Conservation (phyloP, 2,888 invertebrate genomes). For the Eumerus sabulonum region DNA sequence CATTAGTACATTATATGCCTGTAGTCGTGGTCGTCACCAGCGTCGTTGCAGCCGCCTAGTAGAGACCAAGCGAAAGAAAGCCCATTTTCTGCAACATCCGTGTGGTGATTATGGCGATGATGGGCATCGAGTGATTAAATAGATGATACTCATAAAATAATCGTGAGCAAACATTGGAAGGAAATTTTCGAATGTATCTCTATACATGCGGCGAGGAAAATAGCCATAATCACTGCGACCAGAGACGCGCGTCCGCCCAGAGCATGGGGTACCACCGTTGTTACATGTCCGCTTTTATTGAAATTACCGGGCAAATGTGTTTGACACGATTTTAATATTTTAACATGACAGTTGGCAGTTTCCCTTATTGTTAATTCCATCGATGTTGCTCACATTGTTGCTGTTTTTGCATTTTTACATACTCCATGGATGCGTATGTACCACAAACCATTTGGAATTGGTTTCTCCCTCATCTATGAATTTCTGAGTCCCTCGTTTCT, state of each 20-base stretch:
- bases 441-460: too few species aligned
- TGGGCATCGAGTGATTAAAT: slow-evolving; percentile 67
- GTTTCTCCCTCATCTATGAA: too few species aligned
- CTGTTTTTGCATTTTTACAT: too few species aligned
- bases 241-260: not conserved
- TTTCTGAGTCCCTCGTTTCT: too few species aligned
- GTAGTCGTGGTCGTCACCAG: slow-evolving; percentile 2
- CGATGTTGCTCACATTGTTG: too few species aligned
- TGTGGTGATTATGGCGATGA: slow-evolving; percentile 59
- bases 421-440: too few species aligned
- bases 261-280: slow-evolving; percentile 2
- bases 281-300: slow-evolving; percentile 49
- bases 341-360: slow-evolving; percentile 61
- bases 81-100: slow-evolving; percentile 52
- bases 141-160: slow-evolving; percentile 67
- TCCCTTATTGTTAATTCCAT: slow-evolving; percentile 17
- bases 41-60: slow-evolving; percentile 4
- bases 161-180: slow-evolving; percentile 61
- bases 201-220: slow-evolving; percentile 9
- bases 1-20: too few species aligned
- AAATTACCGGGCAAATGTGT: slow-evolving; percentile 53
- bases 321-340: slow-evolving; percentile 65
- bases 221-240: slow-evolving; percentile 1
- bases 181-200: slow-evolving; percentile 15
- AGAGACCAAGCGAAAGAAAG: slow-evolving; percentile 23